Conservation (phyloP, 2,888 invertebrate genomes). For the Apoda limacodes region DNA sequence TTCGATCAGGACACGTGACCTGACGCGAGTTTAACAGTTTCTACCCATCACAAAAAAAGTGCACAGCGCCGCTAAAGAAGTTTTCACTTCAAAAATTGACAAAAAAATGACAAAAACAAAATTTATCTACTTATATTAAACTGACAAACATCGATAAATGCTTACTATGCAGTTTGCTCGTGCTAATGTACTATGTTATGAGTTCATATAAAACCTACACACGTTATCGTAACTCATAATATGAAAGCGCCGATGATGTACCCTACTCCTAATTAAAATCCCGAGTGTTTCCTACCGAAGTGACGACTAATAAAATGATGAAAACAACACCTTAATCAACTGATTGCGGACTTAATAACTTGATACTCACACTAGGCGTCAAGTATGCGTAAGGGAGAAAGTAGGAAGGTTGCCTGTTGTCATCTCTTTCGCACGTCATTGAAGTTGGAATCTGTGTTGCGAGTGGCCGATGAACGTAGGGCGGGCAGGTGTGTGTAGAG, state of each 20-base stretch:
- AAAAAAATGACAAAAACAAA: no score
- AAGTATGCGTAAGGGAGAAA: conserved; percentile 31
- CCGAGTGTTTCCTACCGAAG: conserved; percentile 39
- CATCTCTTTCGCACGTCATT: conserved; percentile 31
- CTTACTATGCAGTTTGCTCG: no score
- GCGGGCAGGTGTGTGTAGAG: conserved; percentile 38
- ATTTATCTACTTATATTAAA: no score
- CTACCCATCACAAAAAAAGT: no score
- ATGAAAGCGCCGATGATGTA: no score
- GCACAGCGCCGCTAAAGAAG: no score
- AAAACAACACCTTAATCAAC: conserved; percentile 53
- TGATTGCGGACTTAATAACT: conserved; percentile 61
- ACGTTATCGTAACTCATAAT: conserved; percentile 7
- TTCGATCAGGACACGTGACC: no score
- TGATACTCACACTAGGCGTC: conserved; percentile 28
- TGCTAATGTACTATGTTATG: no score
- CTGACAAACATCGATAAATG: no score
- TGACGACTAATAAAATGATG: conserved; percentile 51
- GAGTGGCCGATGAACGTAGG: conserved; percentile 44
- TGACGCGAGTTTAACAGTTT: no score
- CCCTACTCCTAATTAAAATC: conserved; percentile 43
- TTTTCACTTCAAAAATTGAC: no score
- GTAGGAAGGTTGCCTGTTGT: conserved; percentile 21
- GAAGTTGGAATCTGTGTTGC: conserved; percentile 49
- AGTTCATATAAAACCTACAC: no score